Evolutionary conservation across 2,113 vertebrate species (phyloP).

Genomic region (Sclerurus mexicanus): DNA sequence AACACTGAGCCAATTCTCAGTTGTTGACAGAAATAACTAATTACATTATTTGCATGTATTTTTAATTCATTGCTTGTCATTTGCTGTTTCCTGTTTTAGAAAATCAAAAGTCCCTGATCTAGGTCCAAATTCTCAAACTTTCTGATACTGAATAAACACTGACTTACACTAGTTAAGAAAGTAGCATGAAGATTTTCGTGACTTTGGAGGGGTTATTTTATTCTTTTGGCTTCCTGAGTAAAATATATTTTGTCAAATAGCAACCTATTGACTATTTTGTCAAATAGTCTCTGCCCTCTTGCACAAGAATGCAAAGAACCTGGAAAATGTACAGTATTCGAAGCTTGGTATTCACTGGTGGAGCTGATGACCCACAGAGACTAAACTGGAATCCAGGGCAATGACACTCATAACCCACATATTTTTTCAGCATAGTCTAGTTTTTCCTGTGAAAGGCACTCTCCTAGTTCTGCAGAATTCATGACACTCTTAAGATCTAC

Average conservation of each 20-base stretch:
- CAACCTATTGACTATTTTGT: neutral
- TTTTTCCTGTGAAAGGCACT: neutral
- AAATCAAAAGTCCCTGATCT: neutral
- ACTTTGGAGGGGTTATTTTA: fast-evolving
- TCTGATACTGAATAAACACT: neutral
- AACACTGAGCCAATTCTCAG: neutral
- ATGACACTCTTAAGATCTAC: neutral
- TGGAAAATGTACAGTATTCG: neutral
- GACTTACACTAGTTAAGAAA: neutral
- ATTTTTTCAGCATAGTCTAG: neutral
- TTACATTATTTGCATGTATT: neutral
- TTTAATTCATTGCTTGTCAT: neutral
- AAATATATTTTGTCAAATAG: neutral
- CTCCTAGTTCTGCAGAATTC: neutral
- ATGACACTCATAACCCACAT: neutral
- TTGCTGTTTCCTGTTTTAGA: constrained; percentile 12
- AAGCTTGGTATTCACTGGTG: neutral
- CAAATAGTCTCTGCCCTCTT: neutral
- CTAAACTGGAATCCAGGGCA: neutral
- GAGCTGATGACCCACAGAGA: neutral
- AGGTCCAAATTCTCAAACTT: neutral
- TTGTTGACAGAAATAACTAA: neutral
- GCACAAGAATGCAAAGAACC: neutral
- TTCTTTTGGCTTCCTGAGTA: neutral
- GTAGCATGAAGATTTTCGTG: fast-evolving